Base-by-base conservation (phyloP, 2,113 vertebrate species). In the Rhea pennata region DNA sequence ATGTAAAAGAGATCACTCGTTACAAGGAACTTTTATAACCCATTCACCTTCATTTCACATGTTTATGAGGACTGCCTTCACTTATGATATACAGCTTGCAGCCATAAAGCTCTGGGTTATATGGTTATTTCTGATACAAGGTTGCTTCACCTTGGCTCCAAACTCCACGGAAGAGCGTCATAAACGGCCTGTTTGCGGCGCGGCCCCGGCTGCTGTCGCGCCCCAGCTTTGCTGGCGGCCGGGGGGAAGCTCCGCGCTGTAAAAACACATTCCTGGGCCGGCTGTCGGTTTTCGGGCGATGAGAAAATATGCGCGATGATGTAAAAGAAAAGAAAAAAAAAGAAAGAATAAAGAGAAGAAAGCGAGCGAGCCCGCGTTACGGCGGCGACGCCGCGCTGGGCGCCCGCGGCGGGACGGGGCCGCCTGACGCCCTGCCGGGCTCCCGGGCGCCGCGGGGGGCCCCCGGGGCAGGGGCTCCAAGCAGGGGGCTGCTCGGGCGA, bases 11-110 rank as follows among this genome's bases (percentile, higher is more conserved):
- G 97, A 97, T 97, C 94, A 87, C 92, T 98, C 96, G 98, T 96
- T 98, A 97, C 96, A 96, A 96, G 98, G 82, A 94, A 96, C 97
- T 98, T 98, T 98, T 98, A 98, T 97, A 98, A 98, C 97, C 97
- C 79, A 75, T 94, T 98, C 97, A 98, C 97, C 98, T 98, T 97
- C 96, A 96, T 97, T 97, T 98, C 97, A 97, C 96, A 96, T 98
- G 96, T 98, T 98, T 98, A 98, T 98, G 97, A 96, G 97, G 93
- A 96, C 94, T 98, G 97, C 93, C 97, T 97, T 98, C 95, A 95
- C 96, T 98, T 96, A 97, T 97, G 97, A 98, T 98, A 96, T 97
- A 98, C 95, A 97, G 95, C 97, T 96, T 89, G 78, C 53, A 59
- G 96, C 96, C 97, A 98, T 98, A 98, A 98, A 98, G 92, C 89